Base-by-base conservation (phyloP, 2,888 invertebrate species). In the Salticus scenicus region DNA sequence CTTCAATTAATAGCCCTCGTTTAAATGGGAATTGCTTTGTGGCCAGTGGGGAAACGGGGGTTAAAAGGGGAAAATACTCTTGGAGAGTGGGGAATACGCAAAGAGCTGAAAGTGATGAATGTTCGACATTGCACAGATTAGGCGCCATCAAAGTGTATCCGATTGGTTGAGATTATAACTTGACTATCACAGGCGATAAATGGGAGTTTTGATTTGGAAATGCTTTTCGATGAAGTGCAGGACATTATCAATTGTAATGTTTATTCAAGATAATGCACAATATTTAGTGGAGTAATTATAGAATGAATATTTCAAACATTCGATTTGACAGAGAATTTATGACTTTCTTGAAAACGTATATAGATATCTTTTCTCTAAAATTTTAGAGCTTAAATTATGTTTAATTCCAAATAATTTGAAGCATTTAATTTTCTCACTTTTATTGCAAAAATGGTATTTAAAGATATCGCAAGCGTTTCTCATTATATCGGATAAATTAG, bases 1-100 rank as follows among this genome's bases (percentile, higher is more conserved):
- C 57, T 57, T 57, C 57, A 57, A 57, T 57, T 57, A 57, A 57
- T 57, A 57, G 57, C 57, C 57, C 57, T 57, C 57, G 57, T 57
- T 57, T 57, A 57, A 57, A 57, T 57, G 57, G 8, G 57, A 57
- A 57, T 57, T 57, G 57, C 57, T 57, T 57, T 57, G 57, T 57
- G 57, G 57, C 57, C 57, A 57, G 57, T 57, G 57, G 57, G 57
- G 57, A 57, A 57, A 57, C 24, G 57, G 57, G 47, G 57, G 57
- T 57, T 57, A 57, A 57, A 57, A 57, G 57, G 24, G 57, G 57
- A 57, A 12, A 57, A 24, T 1, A 57, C 47, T 47, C 47, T 12
- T 12, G 17, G 17, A 24, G 12, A 1, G 2, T 4, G 24, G 57
- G 17, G 57, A 57, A 12, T 7, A 24, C 4, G 24, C 24, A 17